These are phyloP conservation scores for Drosophila recens DNA, from an alignment of 2,888 invertebrate genomes.

Conservation along the genomic window DNA sequence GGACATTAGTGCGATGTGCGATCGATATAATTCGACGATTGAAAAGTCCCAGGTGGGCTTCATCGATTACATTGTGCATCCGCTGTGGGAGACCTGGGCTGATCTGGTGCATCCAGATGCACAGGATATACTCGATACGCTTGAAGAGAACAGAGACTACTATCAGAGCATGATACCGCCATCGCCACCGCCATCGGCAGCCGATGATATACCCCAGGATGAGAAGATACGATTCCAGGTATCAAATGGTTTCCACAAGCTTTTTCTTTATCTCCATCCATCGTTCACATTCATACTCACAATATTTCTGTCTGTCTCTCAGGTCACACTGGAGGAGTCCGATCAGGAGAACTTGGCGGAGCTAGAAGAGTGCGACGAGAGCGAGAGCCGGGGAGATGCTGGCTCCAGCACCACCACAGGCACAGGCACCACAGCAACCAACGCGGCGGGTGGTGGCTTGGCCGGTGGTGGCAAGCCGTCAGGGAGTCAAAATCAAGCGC, in stretches of 20 bases:
- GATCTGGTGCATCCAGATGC: conserved; percentile 99
- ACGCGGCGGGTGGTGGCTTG: conserved; percentile 19
- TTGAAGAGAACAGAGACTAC: conserved; percentile 99
- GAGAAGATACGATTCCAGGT: conserved; percentile 91
- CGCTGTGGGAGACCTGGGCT: conserved; percentile 99
- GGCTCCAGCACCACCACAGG: conserved; percentile 63
- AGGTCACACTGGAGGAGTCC: conserved; percentile 94
- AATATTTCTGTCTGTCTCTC: conserved; percentile 41
- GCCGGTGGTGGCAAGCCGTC: conserved; percentile 79
- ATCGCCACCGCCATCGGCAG: conserved; percentile 91
- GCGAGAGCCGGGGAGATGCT: conserved; percentile 82
- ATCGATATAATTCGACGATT: conserved; percentile 97
- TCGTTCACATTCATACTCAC: neutral
- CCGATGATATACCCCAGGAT: conserved; percentile 86
- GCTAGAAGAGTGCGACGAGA: conserved; percentile 88
- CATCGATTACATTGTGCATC: conserved; percentile 99
- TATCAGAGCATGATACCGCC: conserved; percentile 98
- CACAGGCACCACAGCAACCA: conserved; percentile 58
- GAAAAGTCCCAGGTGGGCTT: conserved; percentile 99
- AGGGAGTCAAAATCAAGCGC: conserved; percentile 86
- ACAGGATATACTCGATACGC: conserved; percentile 97
- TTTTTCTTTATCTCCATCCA: too few relatives aligned
- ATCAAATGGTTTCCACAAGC: conserved; percentile 21
- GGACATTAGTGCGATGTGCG: conserved; percentile 99
- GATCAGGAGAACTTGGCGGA: conserved; percentile 86